These are phyloP conservation scores for Zaprionus gabonicus DNA, from an alignment of 1,140 invertebrate species.

Conservation along the genomic window DNA sequence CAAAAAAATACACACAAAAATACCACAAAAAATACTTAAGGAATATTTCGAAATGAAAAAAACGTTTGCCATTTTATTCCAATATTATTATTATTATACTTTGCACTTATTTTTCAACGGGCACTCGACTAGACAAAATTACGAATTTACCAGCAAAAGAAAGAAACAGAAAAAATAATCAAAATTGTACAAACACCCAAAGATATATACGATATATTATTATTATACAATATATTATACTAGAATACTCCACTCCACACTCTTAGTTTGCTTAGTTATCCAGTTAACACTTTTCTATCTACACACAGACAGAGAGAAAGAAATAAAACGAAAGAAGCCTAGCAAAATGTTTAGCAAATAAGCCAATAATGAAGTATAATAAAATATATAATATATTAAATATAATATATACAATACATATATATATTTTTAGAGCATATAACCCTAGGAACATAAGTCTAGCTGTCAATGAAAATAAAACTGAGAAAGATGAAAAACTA, in stretches of 20 bases:
- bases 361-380: slow-evolving; percentile 2
- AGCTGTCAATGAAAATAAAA: slow-evolving; percentile 74
- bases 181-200: slow-evolving; percentile 50
- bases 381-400: slow-evolving; percentile 24
- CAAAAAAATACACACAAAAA: slow-evolving; percentile 6
- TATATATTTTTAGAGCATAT: slow-evolving; percentile 76
- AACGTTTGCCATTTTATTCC: slow-evolving; percentile 43
- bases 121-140: slow-evolving; percentile 57
- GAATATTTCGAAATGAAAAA: slow-evolving; percentile 14
- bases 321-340: neutral
- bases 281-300: slow-evolving; percentile 46
- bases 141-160: slow-evolving; percentile 69
- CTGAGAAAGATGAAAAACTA: slow-evolving; percentile 37
- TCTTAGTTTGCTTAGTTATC: slow-evolving; percentile 24
- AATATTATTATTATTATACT: slow-evolving; percentile 36
- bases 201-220: slow-evolving; percentile 47
- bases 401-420: slow-evolving; percentile 36
- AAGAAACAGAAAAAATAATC: slow-evolving; percentile 25
- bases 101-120: slow-evolving; percentile 70
- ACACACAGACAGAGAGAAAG: slow-evolving; percentile 6
- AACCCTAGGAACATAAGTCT: slow-evolving; percentile 60
- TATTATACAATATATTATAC: slow-evolving; percentile 16
- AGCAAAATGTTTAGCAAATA: slow-evolving; percentile 63
- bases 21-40: slow-evolving; percentile 1
- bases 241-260: slow-evolving; percentile 14